These are phyloP conservation scores for Campoletis raptor DNA, from an alignment of 2,888 invertebrate species.

Conservation along the genomic window DNA sequence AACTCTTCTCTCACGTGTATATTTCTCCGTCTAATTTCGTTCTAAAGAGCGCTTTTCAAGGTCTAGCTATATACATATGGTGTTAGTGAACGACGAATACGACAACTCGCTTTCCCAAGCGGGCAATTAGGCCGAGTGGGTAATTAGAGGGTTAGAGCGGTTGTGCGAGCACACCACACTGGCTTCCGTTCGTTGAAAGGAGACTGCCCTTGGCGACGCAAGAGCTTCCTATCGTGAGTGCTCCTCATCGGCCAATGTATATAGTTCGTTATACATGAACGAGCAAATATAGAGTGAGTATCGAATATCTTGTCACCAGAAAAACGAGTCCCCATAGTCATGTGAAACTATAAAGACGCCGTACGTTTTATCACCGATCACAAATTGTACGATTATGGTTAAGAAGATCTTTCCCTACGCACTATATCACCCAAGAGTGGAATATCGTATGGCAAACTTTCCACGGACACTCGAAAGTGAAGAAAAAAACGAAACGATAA, in stretches of 20 bases:
- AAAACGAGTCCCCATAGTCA: not conserved
- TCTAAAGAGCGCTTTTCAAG: not conserved
- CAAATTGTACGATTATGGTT: not conserved
- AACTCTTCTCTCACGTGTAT: not conserved
- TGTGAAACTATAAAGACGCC: not conserved
- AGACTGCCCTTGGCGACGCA: slow-evolving; percentile 24
- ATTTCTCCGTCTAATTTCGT: slow-evolving; percentile 12
- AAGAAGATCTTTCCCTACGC: not conserved
- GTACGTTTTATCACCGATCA: not conserved
- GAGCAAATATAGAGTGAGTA: slow-evolving; percentile 5
- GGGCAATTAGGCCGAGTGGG: slow-evolving; percentile 76
- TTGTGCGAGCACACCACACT: slow-evolving; percentile 52
- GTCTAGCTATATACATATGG: slow-evolving; percentile 8
- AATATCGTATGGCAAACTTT: not conserved
- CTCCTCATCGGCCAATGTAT: not conserved
- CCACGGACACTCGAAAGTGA: not conserved
- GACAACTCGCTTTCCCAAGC: slow-evolving; percentile 63
- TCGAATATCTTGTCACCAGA: slow-evolving; percentile 7
- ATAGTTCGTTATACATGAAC: not conserved
- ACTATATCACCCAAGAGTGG: not conserved
- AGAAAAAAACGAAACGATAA: not conserved
- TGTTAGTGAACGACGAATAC: slow-evolving; percentile 54
- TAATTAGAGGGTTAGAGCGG: slow-evolving; percentile 78
- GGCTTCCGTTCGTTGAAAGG: slow-evolving; percentile 18
- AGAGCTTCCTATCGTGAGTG: slow-evolving; percentile 10